phyloP scores from a whole-genome alignment of 2,888 invertebrate species.

The Disparrhopalites patrizii region DNA sequence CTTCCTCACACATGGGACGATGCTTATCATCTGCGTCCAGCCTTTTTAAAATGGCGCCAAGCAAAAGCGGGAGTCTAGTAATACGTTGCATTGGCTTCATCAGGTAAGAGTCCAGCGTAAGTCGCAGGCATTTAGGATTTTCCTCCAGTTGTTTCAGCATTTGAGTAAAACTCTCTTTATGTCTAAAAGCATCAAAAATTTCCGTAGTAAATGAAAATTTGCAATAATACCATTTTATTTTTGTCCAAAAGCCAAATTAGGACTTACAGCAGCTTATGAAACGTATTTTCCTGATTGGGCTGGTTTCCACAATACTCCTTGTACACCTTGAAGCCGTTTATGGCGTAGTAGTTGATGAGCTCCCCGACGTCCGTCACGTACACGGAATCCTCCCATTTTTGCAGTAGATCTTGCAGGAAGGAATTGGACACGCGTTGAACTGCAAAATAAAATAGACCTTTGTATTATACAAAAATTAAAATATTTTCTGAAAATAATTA shows the following conservation, averaged over 20 bases:
- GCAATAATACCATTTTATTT: background rate
- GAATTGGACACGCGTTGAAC: background rate
- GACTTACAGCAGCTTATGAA: background rate
- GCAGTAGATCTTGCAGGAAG: background rate
- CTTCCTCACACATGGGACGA: slow-evolving; percentile 52
- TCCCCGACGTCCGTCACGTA: background rate
- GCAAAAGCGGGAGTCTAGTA: slow-evolving; percentile 67
- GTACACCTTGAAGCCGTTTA: background rate
- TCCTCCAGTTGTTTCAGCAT: slow-evolving; percentile 62
- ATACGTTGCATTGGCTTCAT: slow-evolving; percentile 98
- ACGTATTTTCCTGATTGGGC: slow-evolving; percentile 1
- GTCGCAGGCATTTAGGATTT: slow-evolving; percentile 72
- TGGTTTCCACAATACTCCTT: slow-evolving; percentile 10
- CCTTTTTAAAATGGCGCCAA: slow-evolving; percentile 57
- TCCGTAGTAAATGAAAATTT: background rate
- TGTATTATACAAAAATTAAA: background rate
- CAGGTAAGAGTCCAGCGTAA: slow-evolving; percentile 87
- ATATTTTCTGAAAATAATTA: background rate
- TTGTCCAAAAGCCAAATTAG: background rate
- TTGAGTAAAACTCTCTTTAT: slow-evolving; percentile 54
- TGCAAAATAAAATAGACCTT: background rate
- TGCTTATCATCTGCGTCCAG: slow-evolving; percentile 38
- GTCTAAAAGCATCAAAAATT: background rate
- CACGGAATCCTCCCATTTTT: slow-evolving; percentile 7
- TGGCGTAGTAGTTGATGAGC: background rate